Evolutionary conservation across 2,113 vertebrate genomes (phyloP), one percentile per base, ranked within the genome.

Genomic region (Pagrus major): DNA sequence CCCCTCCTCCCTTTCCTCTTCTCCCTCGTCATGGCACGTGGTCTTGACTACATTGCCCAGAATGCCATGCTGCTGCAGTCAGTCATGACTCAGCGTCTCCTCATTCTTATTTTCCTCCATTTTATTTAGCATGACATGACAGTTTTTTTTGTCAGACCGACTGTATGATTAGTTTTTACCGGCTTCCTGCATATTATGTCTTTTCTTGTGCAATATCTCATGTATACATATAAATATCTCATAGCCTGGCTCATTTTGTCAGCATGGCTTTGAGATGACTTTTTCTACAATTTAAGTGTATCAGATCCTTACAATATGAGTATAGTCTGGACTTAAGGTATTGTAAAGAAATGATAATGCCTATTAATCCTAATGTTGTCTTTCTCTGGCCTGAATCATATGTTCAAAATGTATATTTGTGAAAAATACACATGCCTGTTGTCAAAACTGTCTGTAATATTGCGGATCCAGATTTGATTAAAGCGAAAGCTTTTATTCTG

Each of bases 1-100:
- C 42, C 61, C 59, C 69, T n/a, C 59, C 75, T 59, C 69, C 81
- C 35, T 56, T 51, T 72, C 81, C 80, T 65, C 78, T 31, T 69
- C 65, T 71, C 51, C 63, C 31, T 69, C 35, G 3, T 63, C 90
- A 89, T 83, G 72, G 76, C 88, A 81, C 84, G 78, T 82, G 65
- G 54, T 78, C 68, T 73, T 11, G 80, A 94, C 90, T 92, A 55
- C 89, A 80, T 86, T 82, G 61, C 88, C 91, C 92, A 93, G 76
- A 92, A 83, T 90, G 31, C 92, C 78, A 59, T 77, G 64, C 81
- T 83, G 80, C 90, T 90, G 84, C 83, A 89, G 86, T 80, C 88
- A 76, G 71, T 90, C 78, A 82, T 89, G 90, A 90, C 91, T 91
- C 85, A 78, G 85, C 55, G 0, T 84, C 83, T 77, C 31, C 67